A percentile compares a stretch with the other conserved stretches of the same genome.
These are phyloP conservation scores for Gasterosteus aculeatus DNA, from an alignment of 2,113 vertebrate species.

Conservation along the genomic window DNA sequence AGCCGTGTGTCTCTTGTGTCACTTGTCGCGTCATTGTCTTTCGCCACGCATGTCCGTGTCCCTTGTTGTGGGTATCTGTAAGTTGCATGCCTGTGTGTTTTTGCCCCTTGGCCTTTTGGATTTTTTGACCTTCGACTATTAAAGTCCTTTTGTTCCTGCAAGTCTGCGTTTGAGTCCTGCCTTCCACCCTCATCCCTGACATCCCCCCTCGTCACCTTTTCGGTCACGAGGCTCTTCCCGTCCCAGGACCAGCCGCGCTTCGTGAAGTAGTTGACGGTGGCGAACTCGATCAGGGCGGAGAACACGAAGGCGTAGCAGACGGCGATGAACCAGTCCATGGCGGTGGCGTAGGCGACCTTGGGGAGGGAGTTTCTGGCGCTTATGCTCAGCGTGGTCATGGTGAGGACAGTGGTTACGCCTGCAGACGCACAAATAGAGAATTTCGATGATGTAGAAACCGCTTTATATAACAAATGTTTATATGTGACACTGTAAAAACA, in stretches of 20 bases:
- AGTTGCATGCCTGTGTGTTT: too few relatives aligned
- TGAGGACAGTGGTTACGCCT: constrained; percentile 98
- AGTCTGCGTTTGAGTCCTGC: too few relatives aligned
- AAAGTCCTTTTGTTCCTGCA: too few relatives aligned
- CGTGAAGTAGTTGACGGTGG: constrained; percentile 99
- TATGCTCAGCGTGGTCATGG: constrained; percentile 98
- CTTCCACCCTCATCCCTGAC: too few relatives aligned
- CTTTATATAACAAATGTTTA: background rate
- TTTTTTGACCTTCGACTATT: too few relatives aligned
- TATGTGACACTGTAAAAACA: background rate
- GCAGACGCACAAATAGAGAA: constrained; percentile 15
- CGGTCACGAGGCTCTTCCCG: constrained; percentile 95
- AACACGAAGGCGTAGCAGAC: constrained; percentile 99
- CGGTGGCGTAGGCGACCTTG: constrained; percentile 98
- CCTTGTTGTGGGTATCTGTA: too few relatives aligned
- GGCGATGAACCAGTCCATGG: constrained; percentile 99
- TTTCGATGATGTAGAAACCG: background rate
- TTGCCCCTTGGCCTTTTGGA: too few relatives aligned
- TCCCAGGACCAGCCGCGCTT: constrained; percentile 99
- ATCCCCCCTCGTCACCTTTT: constrained; percentile 89
- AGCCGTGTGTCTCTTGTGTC: too few relatives aligned
- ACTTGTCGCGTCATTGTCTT: too few relatives aligned
- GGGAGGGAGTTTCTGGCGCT: constrained; percentile 96
- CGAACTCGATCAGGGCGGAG: constrained; percentile 97
- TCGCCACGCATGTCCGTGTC: too few relatives aligned